Evolutionary conservation across 2,797 vertebrate genomes (phyloP).

Genomic region (Australoheros facetus): DNA sequence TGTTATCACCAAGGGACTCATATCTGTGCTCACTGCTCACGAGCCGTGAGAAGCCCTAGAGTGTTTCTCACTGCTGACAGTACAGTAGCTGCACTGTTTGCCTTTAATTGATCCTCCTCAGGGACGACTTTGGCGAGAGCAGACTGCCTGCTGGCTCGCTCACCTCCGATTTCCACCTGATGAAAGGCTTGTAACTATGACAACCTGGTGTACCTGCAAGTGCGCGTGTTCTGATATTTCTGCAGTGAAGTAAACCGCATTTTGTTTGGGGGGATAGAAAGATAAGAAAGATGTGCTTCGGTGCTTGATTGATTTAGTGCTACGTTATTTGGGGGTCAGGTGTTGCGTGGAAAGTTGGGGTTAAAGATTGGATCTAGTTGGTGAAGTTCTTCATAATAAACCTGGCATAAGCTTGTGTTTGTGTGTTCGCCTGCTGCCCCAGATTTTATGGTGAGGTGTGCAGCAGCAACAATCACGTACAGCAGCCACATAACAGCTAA

Average conservation of each 20-base stretch:
- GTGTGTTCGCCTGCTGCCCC: conserved; percentile 28
- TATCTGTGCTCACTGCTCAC: conserved; percentile 28
- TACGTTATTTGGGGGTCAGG: not conserved
- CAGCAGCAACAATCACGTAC: not conserved
- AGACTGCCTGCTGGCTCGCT: conserved; percentile 50
- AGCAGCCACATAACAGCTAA: conserved; percentile 25
- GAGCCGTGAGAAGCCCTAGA: conserved; percentile 22
- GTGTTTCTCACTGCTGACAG: conserved; percentile 26
- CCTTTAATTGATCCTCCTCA: conserved; percentile 60
- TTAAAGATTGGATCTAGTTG: not conserved
- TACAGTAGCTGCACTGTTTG: conserved; percentile 33
- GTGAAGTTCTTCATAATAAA: not conserved
- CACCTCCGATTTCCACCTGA: conserved; percentile 16
- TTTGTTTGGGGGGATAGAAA: not conserved
- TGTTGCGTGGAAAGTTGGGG: not conserved
- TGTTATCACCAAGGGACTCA: conserved; percentile 11
- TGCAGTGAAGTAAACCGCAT: not conserved
- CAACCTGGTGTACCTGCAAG: conserved; percentile 13
- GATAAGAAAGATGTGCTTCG: not conserved
- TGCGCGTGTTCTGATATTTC: not conserved
- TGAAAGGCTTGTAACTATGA: conserved; percentile 46
- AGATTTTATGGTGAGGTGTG: conserved; percentile 25
- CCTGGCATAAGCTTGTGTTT: not conserved
- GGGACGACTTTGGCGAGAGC: conserved; percentile 33
- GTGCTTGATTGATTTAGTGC: conserved; percentile 1